Evolutionary conservation across 2,113 vertebrate species (phyloP), one percentile per base, ranked within the genome.

Genomic region (Helogale parvula): DNA sequence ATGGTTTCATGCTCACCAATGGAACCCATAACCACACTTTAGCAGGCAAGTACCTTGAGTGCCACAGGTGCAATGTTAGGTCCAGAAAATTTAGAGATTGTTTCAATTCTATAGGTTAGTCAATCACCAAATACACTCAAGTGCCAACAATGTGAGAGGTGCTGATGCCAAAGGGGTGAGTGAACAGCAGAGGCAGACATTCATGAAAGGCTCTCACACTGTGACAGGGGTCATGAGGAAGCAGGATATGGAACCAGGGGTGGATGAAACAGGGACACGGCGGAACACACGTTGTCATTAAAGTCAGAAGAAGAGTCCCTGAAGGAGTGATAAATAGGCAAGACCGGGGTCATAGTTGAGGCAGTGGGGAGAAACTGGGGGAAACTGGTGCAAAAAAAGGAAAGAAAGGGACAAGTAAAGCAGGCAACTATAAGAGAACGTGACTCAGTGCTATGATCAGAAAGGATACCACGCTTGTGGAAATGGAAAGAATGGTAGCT

Each of bases 31-130:
- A 15, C 0, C 3, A 45, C 50, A 2, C 29, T 80, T 89, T 69
- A 60, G 35, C 35, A 57, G 57, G 12, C 10, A 91, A 63, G 10
- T 52, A 14, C 2, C 11, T 82, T 65, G 21, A 27, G 5, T 81
- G 10, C 41, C 19, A 2, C 10, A 65, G 50, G 41, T 16, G 7
- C 5, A 74, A 4, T 60, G 6, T 54, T 68, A 35, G 25, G 33
- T 91, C 66, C 63, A 93, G 29, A 85, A 38, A 79, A 57, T 65
- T 87, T 63, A 90, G n/a, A 76, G 21, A 84, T 9, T 25, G 54
- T 41, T 66, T 92, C 68, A 60, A 60, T 88, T 83, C 45, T 38
- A 3, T 23, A 68, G 54, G 23, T 60, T 25, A 52, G 47, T 88
- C 31, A 69, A 7, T 1, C 71, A 66, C 21, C 19, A 5, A 87